Base-by-base conservation (phyloP, 2,797 vertebrate genomes). In the Peromyscus aztecus region DNA sequence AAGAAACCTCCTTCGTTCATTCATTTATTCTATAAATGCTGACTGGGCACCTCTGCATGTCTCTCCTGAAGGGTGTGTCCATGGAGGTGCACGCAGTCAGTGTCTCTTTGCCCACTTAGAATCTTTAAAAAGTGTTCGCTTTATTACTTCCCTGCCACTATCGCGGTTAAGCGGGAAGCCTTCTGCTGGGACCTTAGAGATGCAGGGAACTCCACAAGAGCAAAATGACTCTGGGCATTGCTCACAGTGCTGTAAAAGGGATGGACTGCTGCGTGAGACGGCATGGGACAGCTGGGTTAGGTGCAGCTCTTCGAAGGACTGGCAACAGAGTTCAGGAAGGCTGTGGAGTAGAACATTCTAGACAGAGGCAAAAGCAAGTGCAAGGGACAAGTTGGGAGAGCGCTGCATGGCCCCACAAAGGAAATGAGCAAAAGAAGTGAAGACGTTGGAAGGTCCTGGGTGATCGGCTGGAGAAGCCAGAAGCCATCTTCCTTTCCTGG, bases 381-480 rank as follows among this genome's bases (percentile, higher is more conserved):
- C 17, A 34, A 52, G 29, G 71, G 24, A n/a, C 13, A 61, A 76
- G 49, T 17, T 71, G 29, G 69, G 37, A 89, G 27, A 29, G 10
- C 40, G 77, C 61, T 8, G 1, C 14, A 31, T 55, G 29, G 19
- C 83, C 55, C 29, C 76, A 63, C 46, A n/a, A 90, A 76, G 59
- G 49, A 89, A 69, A 63, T 23, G n/a, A 82, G 34, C 19, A 71
- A n/a, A 13, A 23, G 27, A 5, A 13, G 17, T 19, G n/a, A 75
- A 57, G 16, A 4, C 23, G 23, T 34, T 55, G 27, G 37, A 55
- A 6, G 8, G 21, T n/a, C 23, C 55, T 12, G 19, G 9, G 0
- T 55, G 81, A 61, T n/a, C 24, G 46, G 31, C 40, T 84, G 49
- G 91, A 95, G 78, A 81, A 84, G 75, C 6, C 23, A 85, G 94